phyloP scores from a whole-genome alignment of 2,113 vertebrate genomes.

The Rhinolophus ferrumequinum region DNA sequence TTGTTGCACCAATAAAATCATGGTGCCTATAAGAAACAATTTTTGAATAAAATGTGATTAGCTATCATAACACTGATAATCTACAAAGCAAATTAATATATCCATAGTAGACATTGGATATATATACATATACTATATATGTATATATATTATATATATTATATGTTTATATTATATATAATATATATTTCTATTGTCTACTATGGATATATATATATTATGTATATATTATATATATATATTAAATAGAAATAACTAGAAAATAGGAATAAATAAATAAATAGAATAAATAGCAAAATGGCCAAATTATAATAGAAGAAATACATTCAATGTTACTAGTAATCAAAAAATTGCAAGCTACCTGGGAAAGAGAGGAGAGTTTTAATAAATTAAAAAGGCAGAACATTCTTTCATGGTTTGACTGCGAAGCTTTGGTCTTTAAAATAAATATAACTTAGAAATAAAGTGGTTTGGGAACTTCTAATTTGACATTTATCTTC shows the following conservation, averaged over 20 bases:
- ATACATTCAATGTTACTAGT: neutral
- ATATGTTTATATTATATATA: no score
- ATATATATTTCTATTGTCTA: no score
- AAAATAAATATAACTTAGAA: neutral
- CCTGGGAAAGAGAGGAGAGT: neutral
- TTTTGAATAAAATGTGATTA: neutral
- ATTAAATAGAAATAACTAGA: neutral
- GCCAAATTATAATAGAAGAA: neutral
- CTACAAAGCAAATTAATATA: conserved; percentile 7
- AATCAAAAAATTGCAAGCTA: neutral
- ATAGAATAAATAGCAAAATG: neutral
- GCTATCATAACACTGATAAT: neutral
- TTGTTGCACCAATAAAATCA: neutral
- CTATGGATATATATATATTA: no score
- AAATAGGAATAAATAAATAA: no score
- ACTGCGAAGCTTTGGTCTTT: neutral
- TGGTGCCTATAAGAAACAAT: neutral
- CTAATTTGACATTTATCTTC: conserved; percentile 4
- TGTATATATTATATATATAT: no score
- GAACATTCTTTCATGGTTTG: neutral
- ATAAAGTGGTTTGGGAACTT: neutral
- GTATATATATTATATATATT: no score
- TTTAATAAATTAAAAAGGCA: neutral
- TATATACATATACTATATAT: no score
- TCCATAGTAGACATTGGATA: neutral